Evolutionary conservation across 1,140 invertebrate genomes (phyloP).

Genomic region (Meteorus sp.): DNA sequence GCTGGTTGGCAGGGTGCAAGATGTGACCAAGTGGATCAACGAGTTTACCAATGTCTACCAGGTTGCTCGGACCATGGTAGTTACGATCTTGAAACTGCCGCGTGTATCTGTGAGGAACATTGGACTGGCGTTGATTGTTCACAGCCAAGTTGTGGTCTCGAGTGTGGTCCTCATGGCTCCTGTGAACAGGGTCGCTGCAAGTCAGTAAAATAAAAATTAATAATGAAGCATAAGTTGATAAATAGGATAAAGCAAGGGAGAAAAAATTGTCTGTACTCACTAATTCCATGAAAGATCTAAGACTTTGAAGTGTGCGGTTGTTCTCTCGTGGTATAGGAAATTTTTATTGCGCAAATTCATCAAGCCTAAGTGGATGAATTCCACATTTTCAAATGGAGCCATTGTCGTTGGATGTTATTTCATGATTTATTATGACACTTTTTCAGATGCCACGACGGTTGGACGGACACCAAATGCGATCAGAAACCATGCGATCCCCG

Average conservation of each 20-base stretch:
- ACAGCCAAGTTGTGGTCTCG: conserved; percentile 86
- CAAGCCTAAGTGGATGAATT: background rate
- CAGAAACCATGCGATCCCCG: conserved; percentile 86
- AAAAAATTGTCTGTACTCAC: too few species aligned
- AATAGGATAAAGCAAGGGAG: background rate
- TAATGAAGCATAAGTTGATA: conserved; percentile 2
- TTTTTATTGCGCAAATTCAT: background rate
- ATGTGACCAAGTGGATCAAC: conserved; percentile 83
- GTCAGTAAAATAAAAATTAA: conserved; percentile 41
- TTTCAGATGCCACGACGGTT: conserved; percentile 79
- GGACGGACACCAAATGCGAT: conserved; percentile 90
- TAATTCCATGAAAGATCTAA: too few species aligned
- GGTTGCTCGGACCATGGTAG: conserved; percentile 88
- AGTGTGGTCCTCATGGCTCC: conserved; percentile 87
- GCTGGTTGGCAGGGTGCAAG: conserved; percentile 93
- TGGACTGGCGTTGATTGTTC: conserved; percentile 91
- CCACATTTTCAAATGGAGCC: background rate
- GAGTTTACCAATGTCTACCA: conserved; percentile 85
- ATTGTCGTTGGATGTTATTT: conserved; percentile 10
- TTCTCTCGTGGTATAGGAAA: background rate
- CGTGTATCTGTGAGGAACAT: conserved; percentile 85
- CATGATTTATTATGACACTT: conserved; percentile 16
- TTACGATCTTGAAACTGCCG: conserved; percentile 83
- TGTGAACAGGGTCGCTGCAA: conserved; percentile 87
- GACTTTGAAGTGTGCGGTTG: too few species aligned